phyloP scores from a whole-genome alignment of 2,113 vertebrate genomes.

The Neogobius melanostomus region DNA sequence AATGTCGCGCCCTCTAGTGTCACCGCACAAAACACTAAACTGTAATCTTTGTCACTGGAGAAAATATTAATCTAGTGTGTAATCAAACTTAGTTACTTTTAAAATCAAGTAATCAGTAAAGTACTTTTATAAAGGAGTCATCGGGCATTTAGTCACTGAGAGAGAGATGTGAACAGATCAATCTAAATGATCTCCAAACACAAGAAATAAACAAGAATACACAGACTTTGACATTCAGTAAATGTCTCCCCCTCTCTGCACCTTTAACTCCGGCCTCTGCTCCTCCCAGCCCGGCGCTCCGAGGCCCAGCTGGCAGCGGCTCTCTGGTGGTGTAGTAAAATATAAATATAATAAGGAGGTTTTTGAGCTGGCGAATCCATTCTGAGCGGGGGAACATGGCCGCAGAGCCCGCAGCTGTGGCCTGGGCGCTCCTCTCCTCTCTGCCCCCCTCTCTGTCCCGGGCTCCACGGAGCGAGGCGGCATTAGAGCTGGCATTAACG shows the following conservation, averaged over 20 bases:
- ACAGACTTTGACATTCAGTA: too few relatives aligned
- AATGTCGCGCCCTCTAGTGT: too few relatives aligned
- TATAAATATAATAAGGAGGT: constrained; percentile 88
- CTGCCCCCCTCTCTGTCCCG: constrained; percentile 44
- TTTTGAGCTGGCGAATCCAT: constrained; percentile 86
- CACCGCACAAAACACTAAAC: too few relatives aligned
- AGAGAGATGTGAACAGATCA: too few relatives aligned
- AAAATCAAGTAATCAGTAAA: too few relatives aligned
- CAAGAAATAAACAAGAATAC: too few relatives aligned
- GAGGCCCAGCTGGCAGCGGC: constrained; percentile 76
- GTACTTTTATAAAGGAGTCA: too few relatives aligned
- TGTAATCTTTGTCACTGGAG: too few relatives aligned
- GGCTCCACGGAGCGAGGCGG: constrained; percentile 27
- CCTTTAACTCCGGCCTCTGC: constrained; percentile 47
- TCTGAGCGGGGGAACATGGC: constrained; percentile 86
- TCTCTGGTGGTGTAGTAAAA: constrained; percentile 83
- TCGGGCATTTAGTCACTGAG: too few relatives aligned
- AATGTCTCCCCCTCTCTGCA: constrained; percentile 21
- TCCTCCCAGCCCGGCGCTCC: constrained; percentile 69
- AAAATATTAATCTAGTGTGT: too few relatives aligned
- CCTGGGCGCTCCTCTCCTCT: constrained; percentile 64
- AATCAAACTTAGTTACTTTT: too few relatives aligned
- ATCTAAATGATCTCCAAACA: too few relatives aligned
- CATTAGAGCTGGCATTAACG: constrained; percentile 62
- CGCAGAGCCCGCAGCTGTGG: constrained; percentile 82